Percentiles rank a stretch among this genome's conserved stretches.
phyloP scores from a whole-genome alignment of 2,888 invertebrate species.

The Habroteleia sp. region DNA sequence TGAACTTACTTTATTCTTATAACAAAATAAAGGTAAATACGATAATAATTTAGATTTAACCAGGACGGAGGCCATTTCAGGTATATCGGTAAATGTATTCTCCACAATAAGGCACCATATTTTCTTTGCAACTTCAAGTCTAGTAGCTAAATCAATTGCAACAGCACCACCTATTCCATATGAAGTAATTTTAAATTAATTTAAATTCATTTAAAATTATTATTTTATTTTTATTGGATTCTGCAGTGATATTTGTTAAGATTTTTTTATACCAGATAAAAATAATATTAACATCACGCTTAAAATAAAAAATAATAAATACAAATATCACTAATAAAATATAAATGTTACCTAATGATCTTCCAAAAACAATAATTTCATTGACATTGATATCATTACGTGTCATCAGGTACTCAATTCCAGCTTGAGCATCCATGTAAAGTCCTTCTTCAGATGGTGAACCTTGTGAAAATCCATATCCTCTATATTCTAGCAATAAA shows the following conservation, averaged over 20 bases:
- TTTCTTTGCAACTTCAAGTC: constrained; percentile 88
- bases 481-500: constrained; percentile 96
- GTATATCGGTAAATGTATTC: constrained; percentile 97
- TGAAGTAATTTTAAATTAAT: too few species aligned
- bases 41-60: constrained; percentile 87
- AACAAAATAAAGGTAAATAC: constrained; percentile 91
- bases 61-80: constrained; percentile 93
- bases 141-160: constrained; percentile 92
- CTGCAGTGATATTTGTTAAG: too few species aligned
- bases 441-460: constrained; percentile 93
- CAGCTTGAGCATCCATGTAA: constrained; percentile 92
- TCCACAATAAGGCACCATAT: constrained; percentile 94
- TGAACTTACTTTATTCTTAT: constrained; percentile 96
- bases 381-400: constrained; percentile 91
- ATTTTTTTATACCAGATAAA: too few species aligned
- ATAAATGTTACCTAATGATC: constrained; percentile 86
- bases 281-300: too few species aligned
- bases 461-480: constrained; percentile 96
- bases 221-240: too few species aligned
- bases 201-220: too few species aligned
- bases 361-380: constrained; percentile 94
- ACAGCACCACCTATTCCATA: constrained; percentile 94
- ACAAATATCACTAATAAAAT: too few species aligned
- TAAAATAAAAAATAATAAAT: not conserved
- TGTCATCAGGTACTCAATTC: constrained; percentile 90